These are phyloP conservation scores for Antrozous pallidus DNA, from an alignment of 2,797 vertebrate species.

Conservation along the genomic window DNA sequence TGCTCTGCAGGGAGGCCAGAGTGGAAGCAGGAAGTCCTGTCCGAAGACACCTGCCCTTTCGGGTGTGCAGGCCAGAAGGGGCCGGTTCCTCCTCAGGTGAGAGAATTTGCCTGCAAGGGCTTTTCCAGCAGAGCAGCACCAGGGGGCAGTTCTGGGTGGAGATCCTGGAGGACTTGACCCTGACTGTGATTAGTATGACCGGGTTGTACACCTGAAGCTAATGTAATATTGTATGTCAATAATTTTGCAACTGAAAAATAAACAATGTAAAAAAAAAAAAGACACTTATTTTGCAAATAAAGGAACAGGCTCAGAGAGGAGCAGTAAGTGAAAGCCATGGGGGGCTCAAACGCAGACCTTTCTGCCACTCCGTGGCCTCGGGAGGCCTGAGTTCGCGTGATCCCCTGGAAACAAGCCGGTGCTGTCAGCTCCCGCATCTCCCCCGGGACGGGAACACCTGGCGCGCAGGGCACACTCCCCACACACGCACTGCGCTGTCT, in stretches of 20 bases:
- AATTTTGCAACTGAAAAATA: background rate
- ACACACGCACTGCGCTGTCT: background rate
- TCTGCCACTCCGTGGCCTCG: background rate
- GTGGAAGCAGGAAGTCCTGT: background rate
- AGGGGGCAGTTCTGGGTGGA: background rate
- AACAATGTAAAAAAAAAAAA: background rate
- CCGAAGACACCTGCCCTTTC: background rate
- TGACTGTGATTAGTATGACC: background rate
- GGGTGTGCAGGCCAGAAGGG: background rate
- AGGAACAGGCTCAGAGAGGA: background rate
- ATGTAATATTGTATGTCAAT: background rate
- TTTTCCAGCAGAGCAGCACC: background rate
- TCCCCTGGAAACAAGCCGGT: background rate
- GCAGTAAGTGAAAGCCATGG: background rate
- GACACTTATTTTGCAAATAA: background rate
- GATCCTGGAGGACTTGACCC: background rate
- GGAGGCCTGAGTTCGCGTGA: background rate
- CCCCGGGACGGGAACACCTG: background rate
- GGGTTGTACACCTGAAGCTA: background rate
- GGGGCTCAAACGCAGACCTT: background rate
- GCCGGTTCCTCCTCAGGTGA: background rate
- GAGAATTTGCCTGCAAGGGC: background rate
- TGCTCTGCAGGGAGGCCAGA: background rate
- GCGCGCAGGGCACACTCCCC: rapidly evolving
- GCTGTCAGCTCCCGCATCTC: background rate